Evolutionary conservation across 2,888 invertebrate species (phyloP), one percentile per base, ranked within the genome.

Genomic region (Leucophora obtusa): DNA sequence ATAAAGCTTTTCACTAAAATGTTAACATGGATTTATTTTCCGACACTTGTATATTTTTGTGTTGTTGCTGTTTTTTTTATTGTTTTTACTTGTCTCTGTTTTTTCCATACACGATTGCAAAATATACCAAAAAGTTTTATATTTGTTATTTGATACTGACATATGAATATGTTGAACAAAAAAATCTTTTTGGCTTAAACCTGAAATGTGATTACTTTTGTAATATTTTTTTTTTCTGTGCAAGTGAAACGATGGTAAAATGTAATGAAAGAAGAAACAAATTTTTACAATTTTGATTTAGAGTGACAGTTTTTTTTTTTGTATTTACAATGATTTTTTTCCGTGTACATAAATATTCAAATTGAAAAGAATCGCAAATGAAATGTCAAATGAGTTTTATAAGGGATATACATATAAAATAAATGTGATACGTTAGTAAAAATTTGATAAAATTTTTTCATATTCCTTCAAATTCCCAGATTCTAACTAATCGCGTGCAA

Each of bases 141-240:
- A 53, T 78, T 78, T 83, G 83, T 81, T 78, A 82, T 82, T 79
- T 80, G 82, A 82, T 83, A 83, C 83, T 83, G 83, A 83, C 78
- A 84, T 71, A 79, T 82, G 73, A 62, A 81, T 62, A 21, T 35
- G 53, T 33, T 73, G 78, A 73, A 73, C 35, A 66, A 78, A 82
- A 84, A 86, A 86, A 87, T 86, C 85, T 83, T 83, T 84, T 82
- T 83, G 79, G 78, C 76, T 83, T 81, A 69, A 85, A 83, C 63
- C 79, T 77, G 79, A 82, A 84, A 84, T 84, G 84, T 84, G 85
- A 86, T 86, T 84, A 85, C 84, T 84, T 85, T 85, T 83, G 82
- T 79, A 80, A 83, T 83, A 83, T 38, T 56, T 72, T 50, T 62
- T 71, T 54, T 51, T 71, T 74, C 38, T 54, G 33, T 66, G 47